Base-by-base conservation (phyloP, 1,140 invertebrate species). In the Drosophila melanica region DNA sequence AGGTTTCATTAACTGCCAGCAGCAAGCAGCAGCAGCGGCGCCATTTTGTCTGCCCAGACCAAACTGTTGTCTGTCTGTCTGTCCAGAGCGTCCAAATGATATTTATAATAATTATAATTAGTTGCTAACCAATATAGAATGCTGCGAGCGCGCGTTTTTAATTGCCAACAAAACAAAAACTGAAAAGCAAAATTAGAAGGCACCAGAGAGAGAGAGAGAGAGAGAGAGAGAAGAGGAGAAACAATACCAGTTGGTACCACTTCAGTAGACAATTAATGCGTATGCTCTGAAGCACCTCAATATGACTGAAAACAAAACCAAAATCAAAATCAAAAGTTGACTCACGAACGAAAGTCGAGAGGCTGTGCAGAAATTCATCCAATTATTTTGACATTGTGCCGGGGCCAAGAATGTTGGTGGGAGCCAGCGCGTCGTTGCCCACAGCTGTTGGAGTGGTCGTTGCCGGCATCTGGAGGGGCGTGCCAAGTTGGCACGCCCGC, bases 351-450 rank as follows among this genome's bases (percentile, higher is more conserved):
- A 12, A 45, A 50, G 58, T 47, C 33, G 44, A 67, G 65, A 50
- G 54, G 44, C 18, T 50, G 55, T 48, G 58, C 78, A 72, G 70
- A 81, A 87, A 86, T 64, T 87, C 82, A 87, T 89, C 82, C 82
- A 87, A 87, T 87, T 87, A 87, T 72, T 87, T 87, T 87, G 82
- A 89, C 82, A 87, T 87, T 82, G 79, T 81, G 74, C 59, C 65
- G 45, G 58, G 54, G 79, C 37, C 57, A 48, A 41, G 42, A 20
- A 60, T 30, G 37, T 39, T 67, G 23, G 33, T 67, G 23, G 33
- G 9, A 66, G 48, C 30, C 50, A 53, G 42, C 58, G 44, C 35
- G 39, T n/a, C 39, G 27, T 3, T 2, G 27, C 27, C 47, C 23
- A 37, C 50, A 68, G 42, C 20, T 48, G 53, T n/a, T n/a, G 66